Evolutionary conservation across 2,113 vertebrate genomes (phyloP).

Genomic region (Colius striatus): DNA sequence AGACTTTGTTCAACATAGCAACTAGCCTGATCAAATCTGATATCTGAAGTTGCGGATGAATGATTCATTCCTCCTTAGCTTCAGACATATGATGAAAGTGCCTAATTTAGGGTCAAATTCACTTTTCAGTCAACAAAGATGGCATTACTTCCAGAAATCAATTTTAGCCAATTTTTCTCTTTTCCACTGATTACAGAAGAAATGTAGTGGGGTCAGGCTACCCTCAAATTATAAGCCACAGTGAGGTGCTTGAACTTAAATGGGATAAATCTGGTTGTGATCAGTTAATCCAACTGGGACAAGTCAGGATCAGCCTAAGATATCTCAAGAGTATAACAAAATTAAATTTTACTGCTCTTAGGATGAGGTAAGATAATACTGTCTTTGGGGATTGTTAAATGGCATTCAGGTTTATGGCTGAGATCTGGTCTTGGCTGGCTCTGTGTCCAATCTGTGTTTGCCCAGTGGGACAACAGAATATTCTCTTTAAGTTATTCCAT

Average conservation of each 20-base stretch:
- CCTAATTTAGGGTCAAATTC: neutral
- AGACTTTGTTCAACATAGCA: neutral
- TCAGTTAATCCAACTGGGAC: neutral
- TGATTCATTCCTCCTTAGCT: neutral
- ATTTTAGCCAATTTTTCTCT: neutral
- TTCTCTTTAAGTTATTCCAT: neutral
- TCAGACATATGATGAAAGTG: neutral
- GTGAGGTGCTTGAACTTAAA: neutral
- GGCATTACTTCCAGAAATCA: slow-evolving; percentile 8
- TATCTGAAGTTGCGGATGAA: neutral
- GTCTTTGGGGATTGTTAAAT: neutral
- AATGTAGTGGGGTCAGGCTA: neutral
- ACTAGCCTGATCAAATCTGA: neutral
- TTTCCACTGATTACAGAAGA: neutral
- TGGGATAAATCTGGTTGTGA: slow-evolving; percentile 29
- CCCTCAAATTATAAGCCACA: neutral
- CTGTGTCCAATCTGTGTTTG: neutral
- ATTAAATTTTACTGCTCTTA: neutral
- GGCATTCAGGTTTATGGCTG: neutral
- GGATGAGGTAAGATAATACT: neutral
- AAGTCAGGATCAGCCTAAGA: neutral
- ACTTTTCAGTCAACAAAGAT: neutral
- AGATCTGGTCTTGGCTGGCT: neutral
- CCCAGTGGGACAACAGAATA: neutral
- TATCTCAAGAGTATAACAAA: neutral